phyloP scores from a whole-genome alignment of 2,113 vertebrate species.

The Xiphophorus couchianus region DNA sequence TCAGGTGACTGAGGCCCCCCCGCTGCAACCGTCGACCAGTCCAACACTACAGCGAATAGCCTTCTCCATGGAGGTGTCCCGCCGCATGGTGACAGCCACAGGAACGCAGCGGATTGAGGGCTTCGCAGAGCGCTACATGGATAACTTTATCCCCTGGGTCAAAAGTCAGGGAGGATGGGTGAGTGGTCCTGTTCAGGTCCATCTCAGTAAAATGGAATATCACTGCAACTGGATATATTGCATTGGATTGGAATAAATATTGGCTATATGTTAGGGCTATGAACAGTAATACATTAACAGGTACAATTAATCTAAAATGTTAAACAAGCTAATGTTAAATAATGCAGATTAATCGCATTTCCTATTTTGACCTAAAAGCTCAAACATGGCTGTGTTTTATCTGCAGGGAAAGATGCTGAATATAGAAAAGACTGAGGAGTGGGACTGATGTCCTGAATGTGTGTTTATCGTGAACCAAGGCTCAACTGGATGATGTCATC shows the following conservation, averaged over 20 bases:
- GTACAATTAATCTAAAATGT: no score
- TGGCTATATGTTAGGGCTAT: no score
- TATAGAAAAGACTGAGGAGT: conserved; percentile 63
- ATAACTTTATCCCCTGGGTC: conserved; percentile 78
- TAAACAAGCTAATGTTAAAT: no score
- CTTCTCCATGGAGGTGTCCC: conserved; percentile 79
- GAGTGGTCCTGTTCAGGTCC: conserved; percentile 18
- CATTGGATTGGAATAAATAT: no score
- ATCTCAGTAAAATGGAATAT: neutral
- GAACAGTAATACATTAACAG: no score
- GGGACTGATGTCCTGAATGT: conserved; percentile 51
- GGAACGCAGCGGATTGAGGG: conserved; percentile 74
- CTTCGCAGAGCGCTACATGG: conserved; percentile 77
- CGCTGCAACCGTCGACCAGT: conserved; percentile 37
- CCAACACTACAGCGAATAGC: conserved; percentile 77
- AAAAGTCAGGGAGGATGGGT: conserved; percentile 82
- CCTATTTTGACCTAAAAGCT: no score
- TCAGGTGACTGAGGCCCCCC: conserved; percentile 2
- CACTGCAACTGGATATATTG: no score
- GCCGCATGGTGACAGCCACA: conserved; percentile 77
- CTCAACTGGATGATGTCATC: neutral
- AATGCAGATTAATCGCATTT: no score
- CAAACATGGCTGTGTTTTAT: neutral
- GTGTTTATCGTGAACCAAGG: neutral
- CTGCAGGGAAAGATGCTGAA: conserved; percentile 69